Evolutionary conservation across 2,797 vertebrate genomes (phyloP).

Genomic region (Ctenopoma kingsleyae): DNA sequence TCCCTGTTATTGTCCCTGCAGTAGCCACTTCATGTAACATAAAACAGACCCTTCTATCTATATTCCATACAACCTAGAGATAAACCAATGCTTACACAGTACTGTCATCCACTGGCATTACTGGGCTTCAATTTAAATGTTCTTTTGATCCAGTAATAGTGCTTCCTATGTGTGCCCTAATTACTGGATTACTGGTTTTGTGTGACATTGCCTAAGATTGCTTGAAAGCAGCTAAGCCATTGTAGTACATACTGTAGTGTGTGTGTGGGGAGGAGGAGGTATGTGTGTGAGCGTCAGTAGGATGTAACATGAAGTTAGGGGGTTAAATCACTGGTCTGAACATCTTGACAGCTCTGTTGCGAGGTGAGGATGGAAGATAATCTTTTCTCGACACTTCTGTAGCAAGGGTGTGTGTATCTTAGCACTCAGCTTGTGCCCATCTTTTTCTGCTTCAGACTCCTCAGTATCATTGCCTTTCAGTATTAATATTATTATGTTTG

Average conservation of each 20-base stretch:
- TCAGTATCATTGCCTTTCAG: constrained; percentile 17
- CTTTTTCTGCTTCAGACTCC: constrained; percentile 31
- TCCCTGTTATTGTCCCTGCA: constrained; percentile 45
- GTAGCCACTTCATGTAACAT: constrained; percentile 19
- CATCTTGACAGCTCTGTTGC: constrained; percentile 73
- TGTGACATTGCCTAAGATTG: constrained; percentile 36
- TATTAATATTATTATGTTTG: background rate
- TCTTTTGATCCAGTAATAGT: constrained; percentile 49
- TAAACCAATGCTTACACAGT: constrained; percentile 1
- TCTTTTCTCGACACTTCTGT: constrained; percentile 70
- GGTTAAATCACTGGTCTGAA: constrained; percentile 74
- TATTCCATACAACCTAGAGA: constrained; percentile 2
- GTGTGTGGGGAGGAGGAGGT: constrained; percentile 2
- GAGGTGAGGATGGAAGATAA: constrained; percentile 73
- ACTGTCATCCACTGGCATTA: constrained; percentile 17
- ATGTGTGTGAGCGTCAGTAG: constrained; percentile 18
- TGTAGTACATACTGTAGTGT: constrained; percentile 16
- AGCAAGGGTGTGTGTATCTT: constrained; percentile 63
- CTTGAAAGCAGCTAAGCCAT: constrained; percentile 45
- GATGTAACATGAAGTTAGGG: constrained; percentile 53
- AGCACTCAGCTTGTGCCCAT: constrained; percentile 44
- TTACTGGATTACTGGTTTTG: constrained; percentile 59
- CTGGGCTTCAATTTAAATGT: constrained; percentile 29
- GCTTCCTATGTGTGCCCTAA: constrained; percentile 34
- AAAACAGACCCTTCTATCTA: constrained; percentile 14